A percentile compares a stretch with the other conserved stretches of the same genome.
These are phyloP conservation scores for Tokudaia tokunoshimensis DNA, from an alignment of 2,797 vertebrate species.

Conservation along the genomic window DNA sequence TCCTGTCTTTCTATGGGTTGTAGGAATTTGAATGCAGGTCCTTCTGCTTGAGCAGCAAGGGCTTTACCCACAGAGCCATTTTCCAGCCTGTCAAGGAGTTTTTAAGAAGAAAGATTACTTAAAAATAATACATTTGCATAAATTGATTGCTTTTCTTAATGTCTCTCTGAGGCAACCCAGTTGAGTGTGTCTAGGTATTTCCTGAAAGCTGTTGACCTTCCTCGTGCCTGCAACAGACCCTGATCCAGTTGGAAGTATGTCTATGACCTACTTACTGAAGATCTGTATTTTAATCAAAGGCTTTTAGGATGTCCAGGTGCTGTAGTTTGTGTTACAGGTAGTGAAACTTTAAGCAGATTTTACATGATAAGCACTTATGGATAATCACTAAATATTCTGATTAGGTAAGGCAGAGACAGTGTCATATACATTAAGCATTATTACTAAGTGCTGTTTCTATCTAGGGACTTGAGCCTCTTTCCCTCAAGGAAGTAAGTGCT, in stretches of 20 bases:
- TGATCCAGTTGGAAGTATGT: not conserved
- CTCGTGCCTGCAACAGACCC: not conserved
- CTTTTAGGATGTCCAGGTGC: not conserved
- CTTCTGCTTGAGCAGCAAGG: not conserved
- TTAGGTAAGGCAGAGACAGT: not conserved
- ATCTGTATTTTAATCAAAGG: not conserved
- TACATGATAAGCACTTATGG: not conserved
- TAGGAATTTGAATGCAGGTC: not conserved
- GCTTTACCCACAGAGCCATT: not conserved
- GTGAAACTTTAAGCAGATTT: slow-evolving; percentile 41
- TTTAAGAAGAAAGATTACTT: slow-evolving; percentile 1
- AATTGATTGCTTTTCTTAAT: not conserved
- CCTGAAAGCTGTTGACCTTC: not conserved
- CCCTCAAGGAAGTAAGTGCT: not conserved
- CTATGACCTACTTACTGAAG: not conserved
- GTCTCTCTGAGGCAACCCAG: not conserved
- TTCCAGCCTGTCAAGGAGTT: not conserved
- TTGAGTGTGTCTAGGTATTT: not conserved
- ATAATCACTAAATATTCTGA: slow-evolving; percentile 17
- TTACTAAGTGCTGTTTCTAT: not conserved
- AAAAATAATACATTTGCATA: slow-evolving; percentile 26
- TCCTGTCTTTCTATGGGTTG: not conserved
- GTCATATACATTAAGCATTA: not conserved
- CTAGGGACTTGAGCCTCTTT: not conserved
- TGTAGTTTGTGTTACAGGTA: not conserved